Conservation (phyloP, 2,888 invertebrate genomes). For the Thecophora atra region DNA sequence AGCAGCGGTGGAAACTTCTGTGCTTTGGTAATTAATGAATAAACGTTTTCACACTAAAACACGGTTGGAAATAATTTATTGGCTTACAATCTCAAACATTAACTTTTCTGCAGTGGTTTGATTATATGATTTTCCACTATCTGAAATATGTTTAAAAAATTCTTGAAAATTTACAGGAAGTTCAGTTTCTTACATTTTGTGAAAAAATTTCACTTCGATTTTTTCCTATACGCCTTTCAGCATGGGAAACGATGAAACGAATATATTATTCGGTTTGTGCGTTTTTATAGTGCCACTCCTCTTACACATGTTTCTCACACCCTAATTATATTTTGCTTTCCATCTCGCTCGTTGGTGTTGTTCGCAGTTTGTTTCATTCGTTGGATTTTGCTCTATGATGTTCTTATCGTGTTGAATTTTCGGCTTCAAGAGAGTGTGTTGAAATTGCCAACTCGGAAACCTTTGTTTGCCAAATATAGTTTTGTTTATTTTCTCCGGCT, state of each 20-base stretch:
- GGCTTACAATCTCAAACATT: too few relatives aligned
- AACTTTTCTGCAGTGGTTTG: not conserved
- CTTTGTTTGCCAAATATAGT: not conserved
- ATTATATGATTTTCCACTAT: not conserved
- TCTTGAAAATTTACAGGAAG: constrained; percentile 14
- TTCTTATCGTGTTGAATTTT: constrained; percentile 23
- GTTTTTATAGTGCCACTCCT: constrained; percentile 14
- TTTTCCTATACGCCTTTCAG: constrained; percentile 36
- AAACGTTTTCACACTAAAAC: not conserved
- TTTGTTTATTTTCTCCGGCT: not conserved
- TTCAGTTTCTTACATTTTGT: constrained; percentile 35
- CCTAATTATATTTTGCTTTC: constrained; percentile 19
- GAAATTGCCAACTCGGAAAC: not conserved
- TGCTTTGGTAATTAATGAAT: constrained; percentile 36
- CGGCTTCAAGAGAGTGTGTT: constrained; percentile 1
- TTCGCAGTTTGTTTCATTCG: constrained; percentile 7
- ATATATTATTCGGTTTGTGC: constrained; percentile 43
- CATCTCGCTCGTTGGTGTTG: constrained; percentile 1
- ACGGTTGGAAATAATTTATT: too few relatives aligned
- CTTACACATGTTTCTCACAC: not conserved
- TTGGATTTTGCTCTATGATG: not conserved
- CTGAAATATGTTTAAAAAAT: not conserved
- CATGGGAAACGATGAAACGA: constrained; percentile 42
- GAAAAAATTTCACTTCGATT: constrained; percentile 50
- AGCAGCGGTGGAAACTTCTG: constrained; percentile 7